phyloP scores from a whole-genome alignment of 2,888 invertebrate genomes.

The Liodrosophila aerea region DNA sequence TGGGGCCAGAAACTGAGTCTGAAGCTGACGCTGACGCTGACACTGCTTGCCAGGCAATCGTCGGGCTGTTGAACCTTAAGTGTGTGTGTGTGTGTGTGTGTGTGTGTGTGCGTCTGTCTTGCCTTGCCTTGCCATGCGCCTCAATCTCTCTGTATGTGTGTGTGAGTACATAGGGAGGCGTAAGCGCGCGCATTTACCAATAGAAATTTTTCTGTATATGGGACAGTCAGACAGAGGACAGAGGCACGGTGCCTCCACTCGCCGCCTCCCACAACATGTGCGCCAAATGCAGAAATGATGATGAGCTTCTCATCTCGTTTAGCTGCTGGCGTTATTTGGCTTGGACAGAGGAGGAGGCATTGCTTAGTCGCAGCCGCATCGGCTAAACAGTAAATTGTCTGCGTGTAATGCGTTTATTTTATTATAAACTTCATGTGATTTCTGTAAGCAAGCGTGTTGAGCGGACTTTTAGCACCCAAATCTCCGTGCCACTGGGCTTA shows the following conservation, averaged over 20 bases:
- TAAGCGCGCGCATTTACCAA: conserved; percentile 71
- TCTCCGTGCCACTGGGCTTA: conserved; percentile 30
- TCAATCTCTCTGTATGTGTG: conserved; percentile 1
- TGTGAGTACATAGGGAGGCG: conserved; percentile 37
- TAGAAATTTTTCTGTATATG: conserved; percentile 66
- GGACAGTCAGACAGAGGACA: conserved; percentile 36
- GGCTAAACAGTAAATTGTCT: conserved; percentile 50
- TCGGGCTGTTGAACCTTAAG: conserved; percentile 74
- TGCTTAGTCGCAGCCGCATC: conserved; percentile 45
- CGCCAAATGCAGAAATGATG: conserved; percentile 70
- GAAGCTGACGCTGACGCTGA: conserved; percentile 23
- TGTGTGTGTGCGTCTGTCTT: conserved; percentile 29
- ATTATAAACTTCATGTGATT: conserved; percentile 59
- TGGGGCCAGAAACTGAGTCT: conserved; percentile 44
- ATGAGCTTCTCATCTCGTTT: conserved; percentile 55
- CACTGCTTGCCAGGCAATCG: conserved; percentile 60
- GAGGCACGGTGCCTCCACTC: conserved; percentile 31
- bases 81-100: conserved; percentile 57
- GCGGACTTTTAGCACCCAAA: conserved; percentile 16
- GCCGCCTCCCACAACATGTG: conserved; percentile 50
- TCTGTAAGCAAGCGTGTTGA: conserved; percentile 46
- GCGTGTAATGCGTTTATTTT: conserved; percentile 58
- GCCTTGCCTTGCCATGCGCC: conserved; percentile 13
- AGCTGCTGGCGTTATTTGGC: conserved; percentile 14
- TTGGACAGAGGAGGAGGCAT: conserved; percentile 11